Conservation (phyloP, 2,888 invertebrate genomes). For the Homarus gammarus region DNA sequence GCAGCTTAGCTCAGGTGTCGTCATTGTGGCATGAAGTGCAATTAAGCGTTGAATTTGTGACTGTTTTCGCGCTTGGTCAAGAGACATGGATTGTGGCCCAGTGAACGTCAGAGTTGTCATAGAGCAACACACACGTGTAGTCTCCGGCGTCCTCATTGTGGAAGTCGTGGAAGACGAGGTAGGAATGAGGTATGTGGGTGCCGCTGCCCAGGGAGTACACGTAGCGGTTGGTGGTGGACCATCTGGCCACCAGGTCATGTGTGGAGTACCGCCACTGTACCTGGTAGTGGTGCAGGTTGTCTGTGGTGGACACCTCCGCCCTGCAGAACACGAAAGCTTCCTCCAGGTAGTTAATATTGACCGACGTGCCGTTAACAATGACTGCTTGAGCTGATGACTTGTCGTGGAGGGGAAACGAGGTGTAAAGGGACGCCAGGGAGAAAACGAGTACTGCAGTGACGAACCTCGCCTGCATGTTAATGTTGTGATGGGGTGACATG, state of each 20-base stretch:
- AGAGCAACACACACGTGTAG: background rate
- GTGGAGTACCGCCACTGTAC: background rate
- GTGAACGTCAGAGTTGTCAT: background rate
- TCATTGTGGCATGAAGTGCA: too few species aligned
- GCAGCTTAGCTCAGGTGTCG: too few species aligned
- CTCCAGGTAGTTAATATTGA: too few species aligned
- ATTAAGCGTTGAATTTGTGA: too few species aligned
- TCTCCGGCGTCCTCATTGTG: background rate
- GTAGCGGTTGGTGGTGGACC: background rate
- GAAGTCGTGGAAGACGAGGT: slow-evolving; percentile 2
- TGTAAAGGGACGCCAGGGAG: too few species aligned
- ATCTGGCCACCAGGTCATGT: background rate
- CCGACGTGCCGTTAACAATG: background rate
- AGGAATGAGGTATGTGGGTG: background rate
- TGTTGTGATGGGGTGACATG: too few species aligned
- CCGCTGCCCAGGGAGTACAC: background rate
- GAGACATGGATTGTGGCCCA: background rate
- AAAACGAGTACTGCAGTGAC: too few species aligned
- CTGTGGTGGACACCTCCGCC: background rate
- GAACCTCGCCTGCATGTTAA: too few species aligned
- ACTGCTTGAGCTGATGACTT: too few species aligned
- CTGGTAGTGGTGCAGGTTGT: background rate
- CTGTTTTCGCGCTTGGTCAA: too few species aligned
- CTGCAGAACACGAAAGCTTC: slow-evolving; percentile 2
- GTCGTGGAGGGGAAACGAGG: too few species aligned